Conservation (phyloP, 2,888 invertebrate genomes). For the Bruchidius siliquastri region DNA sequence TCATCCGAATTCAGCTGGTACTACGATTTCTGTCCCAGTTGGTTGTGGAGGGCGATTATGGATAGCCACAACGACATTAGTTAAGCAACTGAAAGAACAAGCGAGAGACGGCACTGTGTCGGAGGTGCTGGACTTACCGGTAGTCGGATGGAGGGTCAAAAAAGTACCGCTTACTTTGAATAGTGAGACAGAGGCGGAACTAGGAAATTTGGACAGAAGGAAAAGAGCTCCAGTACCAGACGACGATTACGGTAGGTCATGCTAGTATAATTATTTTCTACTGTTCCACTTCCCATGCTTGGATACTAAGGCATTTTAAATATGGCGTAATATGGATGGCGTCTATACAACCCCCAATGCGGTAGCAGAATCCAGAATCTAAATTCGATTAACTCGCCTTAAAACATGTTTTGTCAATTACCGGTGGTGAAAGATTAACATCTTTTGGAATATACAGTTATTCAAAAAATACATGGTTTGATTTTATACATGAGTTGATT, state of each 20-base stretch:
- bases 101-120: slow-evolving; percentile 68
- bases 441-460: no score
- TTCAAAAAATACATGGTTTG: no score
- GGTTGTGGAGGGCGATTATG: slow-evolving; percentile 72
- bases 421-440: no score
- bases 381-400: no score
- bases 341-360: no score
- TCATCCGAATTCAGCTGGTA: slow-evolving; percentile 46
- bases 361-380: no score
- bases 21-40: slow-evolving; percentile 50
- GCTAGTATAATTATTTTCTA: background rate
- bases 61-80: slow-evolving; percentile 59
- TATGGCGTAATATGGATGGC: no score
- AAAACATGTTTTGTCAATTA: no score
- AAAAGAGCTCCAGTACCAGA: slow-evolving; percentile 21
- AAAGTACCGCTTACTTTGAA: background rate
- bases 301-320: no score
- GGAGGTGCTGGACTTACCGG: slow-evolving; percentile 62
- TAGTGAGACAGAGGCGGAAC: slow-evolving; percentile 35
- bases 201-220: slow-evolving; percentile 37
- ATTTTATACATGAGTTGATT: no score
- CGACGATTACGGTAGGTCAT: slow-evolving; percentile 25
- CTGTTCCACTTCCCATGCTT: no score
- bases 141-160: slow-evolving; percentile 66
- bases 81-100: slow-evolving; percentile 65